Percentiles rank a stretch among this genome's conserved stretches.
These are phyloP conservation scores for Heterodera filipjevi DNA, from an alignment of 2,888 invertebrate genomes.

Conservation along the genomic window DNA sequence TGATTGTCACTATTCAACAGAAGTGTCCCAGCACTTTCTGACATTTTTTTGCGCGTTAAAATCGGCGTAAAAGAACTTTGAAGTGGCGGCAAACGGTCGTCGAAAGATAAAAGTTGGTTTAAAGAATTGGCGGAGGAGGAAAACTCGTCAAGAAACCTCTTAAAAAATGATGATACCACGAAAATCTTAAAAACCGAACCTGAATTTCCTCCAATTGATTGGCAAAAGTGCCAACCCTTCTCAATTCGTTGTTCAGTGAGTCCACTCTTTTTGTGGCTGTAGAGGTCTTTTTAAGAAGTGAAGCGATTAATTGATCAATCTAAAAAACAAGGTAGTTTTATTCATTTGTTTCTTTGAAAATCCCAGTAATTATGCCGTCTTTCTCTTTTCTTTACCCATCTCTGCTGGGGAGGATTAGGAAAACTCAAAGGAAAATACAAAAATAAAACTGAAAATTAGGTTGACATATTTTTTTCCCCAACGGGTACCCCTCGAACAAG, in stretches of 20 bases:
- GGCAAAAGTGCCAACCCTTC: slow-evolving; percentile 35
- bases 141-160: slow-evolving; percentile 52
- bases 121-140: slow-evolving; percentile 50
- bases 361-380: too few species aligned
- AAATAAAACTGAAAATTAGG: too few species aligned
- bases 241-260: slow-evolving; percentile 36
- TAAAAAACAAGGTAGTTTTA: too few species aligned
- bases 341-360: too few species aligned
- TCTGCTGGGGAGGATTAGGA: too few species aligned
- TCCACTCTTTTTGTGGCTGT: slow-evolving; percentile 40
- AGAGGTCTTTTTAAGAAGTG: slow-evolving; percentile 23
- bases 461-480: too few species aligned
- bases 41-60: slow-evolving; percentile 1
- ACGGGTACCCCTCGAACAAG: too few species aligned
- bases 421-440: too few species aligned
- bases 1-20: not conserved
- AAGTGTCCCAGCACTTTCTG: not conserved
- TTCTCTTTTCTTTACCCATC: too few species aligned
- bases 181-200: slow-evolving; percentile 17
- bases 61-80: slow-evolving; percentile 18
- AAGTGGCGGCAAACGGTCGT: slow-evolving; percentile 53
- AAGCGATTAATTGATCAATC: slow-evolving; percentile 42
- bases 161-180: slow-evolving; percentile 5
- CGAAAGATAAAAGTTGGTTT: slow-evolving; percentile 53
- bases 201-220: slow-evolving; percentile 40